phyloP scores from a whole-genome alignment of 2,113 vertebrate genomes.

The Cinclus mexicanus region DNA sequence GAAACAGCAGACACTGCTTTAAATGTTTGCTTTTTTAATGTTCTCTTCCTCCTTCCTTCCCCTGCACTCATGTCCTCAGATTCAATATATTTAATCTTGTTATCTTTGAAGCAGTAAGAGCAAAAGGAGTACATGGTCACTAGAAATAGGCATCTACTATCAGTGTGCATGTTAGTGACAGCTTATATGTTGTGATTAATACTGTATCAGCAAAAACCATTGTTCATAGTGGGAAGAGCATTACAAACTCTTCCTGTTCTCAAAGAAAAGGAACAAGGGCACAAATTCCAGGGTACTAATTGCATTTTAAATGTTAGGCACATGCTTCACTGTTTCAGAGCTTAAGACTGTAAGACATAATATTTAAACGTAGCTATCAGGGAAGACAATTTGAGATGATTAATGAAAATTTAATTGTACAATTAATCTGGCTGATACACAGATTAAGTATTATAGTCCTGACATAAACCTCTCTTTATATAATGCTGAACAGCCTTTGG shows the following conservation, averaged over 20 bases:
- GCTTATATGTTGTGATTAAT: not conserved
- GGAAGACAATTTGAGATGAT: not conserved
- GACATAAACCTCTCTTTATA: not conserved
- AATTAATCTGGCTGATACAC: not conserved
- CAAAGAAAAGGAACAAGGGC: not conserved
- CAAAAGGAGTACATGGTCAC: fast-evolving
- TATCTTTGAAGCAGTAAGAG: not conserved
- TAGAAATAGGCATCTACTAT: not conserved
- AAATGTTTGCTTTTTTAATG: not conserved
- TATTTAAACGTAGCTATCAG: not conserved
- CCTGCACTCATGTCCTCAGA: not conserved
- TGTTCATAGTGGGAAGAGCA: not conserved
- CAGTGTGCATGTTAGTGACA: not conserved
- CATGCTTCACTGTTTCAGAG: not conserved
- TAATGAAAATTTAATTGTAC: not conserved
- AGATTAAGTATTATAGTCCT: not conserved
- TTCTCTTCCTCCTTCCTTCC: not conserved
- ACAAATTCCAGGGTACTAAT: not conserved
- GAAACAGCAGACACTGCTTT: not conserved
- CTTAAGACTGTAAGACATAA: not conserved
- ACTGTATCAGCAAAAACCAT: not conserved
- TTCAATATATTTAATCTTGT: not conserved
- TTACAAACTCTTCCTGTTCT: not conserved
- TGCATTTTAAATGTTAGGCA: not conserved
- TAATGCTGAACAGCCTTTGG: not conserved